Evolutionary conservation across 2,797 vertebrate genomes (phyloP), one percentile per base, ranked within the genome.

Genomic region (Epinephelus malabaricus): DNA sequence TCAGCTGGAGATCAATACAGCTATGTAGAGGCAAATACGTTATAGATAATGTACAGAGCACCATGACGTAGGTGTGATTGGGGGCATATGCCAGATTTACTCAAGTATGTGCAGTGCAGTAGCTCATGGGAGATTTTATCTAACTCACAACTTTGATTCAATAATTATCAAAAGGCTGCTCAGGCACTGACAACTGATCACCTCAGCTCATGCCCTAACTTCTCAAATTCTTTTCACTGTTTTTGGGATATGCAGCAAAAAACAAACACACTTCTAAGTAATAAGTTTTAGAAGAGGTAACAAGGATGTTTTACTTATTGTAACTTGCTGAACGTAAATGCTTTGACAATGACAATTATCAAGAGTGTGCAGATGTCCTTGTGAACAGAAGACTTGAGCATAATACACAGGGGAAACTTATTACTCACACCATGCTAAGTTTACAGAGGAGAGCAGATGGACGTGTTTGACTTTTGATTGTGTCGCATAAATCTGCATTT

Each of bases 1-100:
- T 71, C 47, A 43, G 38, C 17, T 34, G 51, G 21, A 82, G 55
- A 88, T 92, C 86, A 66, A 90, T 89, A 65, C 10, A 18, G 67
- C 61, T 30, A 64, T 6, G 69, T 10, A 72, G 25, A 49, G 54
- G 17, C 15, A 64, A 65, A 69, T 11, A 59, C 14, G 12, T 60
- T 23, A 67, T 11, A 50, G 30, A 47, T 61, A 40, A 23, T 19
- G 7, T n/a, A 30, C 21, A 66, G 40, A 63, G 34, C 8, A 51
- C 3, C 65, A 51, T 30, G 40, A 43, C 40, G 40, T n/a, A 69
- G 34, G 30, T 67, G 54, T 27, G 46, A 34, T 0, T n/a, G 2
- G 3, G n/a, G 11, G 70, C 14, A 46, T 53, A 17, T 43, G 17
- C 2, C 21, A n/a, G 54, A 55, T 21, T 43, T 18, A 53, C 5